These are phyloP conservation scores for Pteropus rufus DNA, from an alignment of 2,797 vertebrate genomes.

Conservation along the genomic window DNA sequence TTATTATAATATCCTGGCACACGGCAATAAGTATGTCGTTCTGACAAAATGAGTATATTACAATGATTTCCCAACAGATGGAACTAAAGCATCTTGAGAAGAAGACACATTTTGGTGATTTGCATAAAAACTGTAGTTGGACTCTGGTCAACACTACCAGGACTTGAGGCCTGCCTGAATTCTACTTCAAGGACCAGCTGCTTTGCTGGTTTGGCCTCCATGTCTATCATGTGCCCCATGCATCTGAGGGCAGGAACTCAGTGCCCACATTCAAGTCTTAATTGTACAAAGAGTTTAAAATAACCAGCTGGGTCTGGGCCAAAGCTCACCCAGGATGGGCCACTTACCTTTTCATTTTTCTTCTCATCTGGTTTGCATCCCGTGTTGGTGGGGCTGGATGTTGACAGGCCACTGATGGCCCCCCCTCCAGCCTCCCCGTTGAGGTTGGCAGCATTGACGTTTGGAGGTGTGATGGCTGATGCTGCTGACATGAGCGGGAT, in stretches of 20 bases:
- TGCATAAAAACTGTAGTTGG: background rate
- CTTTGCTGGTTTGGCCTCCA: background rate
- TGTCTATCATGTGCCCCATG: background rate
- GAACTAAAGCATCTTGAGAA: background rate
- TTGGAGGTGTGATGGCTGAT: conserved; percentile 93
- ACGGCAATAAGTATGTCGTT: background rate
- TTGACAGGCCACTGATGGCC: conserved; percentile 77
- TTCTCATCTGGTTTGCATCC: conserved; percentile 85
- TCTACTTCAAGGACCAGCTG: background rate
- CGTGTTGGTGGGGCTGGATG: conserved; percentile 78
- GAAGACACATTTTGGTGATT: background rate
- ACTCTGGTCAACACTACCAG: background rate
- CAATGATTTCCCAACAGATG: background rate
- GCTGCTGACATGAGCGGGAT: conserved; percentile 91
- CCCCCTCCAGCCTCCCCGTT: conserved; percentile 83
- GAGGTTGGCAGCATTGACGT: conserved; percentile 89
- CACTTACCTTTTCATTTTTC: conserved; percentile 93
- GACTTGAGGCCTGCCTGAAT: background rate
- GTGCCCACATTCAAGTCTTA: background rate
- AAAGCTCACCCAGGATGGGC: background rate
- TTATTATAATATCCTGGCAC: background rate
- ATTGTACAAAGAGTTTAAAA: background rate
- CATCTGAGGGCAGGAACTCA: background rate
- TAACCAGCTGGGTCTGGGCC: background rate
- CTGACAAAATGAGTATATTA: background rate